A percentile compares a stretch with the other conserved stretches of the same genome.
phyloP scores from a whole-genome alignment of 1,140 invertebrate genomes.

The Oedothorax gibbosus region DNA sequence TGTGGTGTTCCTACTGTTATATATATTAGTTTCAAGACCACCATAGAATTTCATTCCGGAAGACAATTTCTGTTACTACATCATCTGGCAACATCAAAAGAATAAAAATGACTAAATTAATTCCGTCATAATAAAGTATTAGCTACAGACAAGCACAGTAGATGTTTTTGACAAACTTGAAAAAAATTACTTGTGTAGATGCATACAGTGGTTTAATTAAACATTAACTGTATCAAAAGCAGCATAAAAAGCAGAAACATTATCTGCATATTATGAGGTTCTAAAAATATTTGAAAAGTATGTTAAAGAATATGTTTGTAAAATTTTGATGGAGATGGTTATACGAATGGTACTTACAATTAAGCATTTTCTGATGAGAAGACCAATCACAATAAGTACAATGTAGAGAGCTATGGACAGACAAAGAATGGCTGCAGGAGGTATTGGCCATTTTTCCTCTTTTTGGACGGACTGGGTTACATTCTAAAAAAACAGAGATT shows the following conservation, averaged over 20 bases:
- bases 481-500: constrained; percentile 29
- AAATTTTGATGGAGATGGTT: not conserved
- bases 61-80: too few relatives aligned
- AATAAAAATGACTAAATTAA: too few relatives aligned
- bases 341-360: constrained; percentile 7
- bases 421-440: constrained; percentile 35
- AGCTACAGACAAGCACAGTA: too few relatives aligned
- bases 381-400: constrained; percentile 23
- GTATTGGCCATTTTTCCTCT: constrained; percentile 22
- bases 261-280: not conserved
- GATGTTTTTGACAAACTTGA: too few relatives aligned
- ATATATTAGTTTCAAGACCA: too few relatives aligned
- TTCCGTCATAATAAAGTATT: too few relatives aligned
- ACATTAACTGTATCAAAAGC: not conserved
- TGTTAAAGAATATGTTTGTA: not conserved
- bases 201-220: too few relatives aligned
- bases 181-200: too few relatives aligned
- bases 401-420: constrained; percentile 35
- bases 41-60: too few relatives aligned
- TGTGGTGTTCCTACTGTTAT: too few relatives aligned
- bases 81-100: too few relatives aligned
- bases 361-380: constrained; percentile 47
- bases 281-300: not conserved
- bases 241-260: not conserved
- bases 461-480: constrained; percentile 26